Evolutionary conservation across 1,140 invertebrate species (phyloP).

Genomic region (Aphaenogaster ashmeadi): DNA sequence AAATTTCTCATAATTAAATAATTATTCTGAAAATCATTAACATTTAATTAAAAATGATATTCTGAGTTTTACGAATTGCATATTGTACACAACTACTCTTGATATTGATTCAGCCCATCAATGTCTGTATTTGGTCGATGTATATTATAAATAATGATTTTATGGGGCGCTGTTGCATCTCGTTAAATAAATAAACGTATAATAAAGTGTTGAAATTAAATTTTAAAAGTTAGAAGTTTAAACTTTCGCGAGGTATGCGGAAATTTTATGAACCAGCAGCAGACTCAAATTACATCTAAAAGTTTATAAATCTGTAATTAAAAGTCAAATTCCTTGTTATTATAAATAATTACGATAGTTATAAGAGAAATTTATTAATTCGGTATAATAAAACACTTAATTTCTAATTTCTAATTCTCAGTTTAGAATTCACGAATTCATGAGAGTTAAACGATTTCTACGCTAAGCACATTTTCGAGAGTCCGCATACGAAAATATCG

Average conservation of each 20-base stretch:
- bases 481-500: background rate
- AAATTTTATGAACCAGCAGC: background rate
- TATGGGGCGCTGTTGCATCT: background rate
- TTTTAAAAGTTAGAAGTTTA: background rate
- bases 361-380: conserved; percentile 35
- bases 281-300: conserved; percentile 7
- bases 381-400: background rate
- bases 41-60: background rate
- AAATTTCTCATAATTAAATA: conserved; percentile 18
- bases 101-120: conserved; percentile 7
- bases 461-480: background rate
- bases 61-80: background rate
- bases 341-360: background rate
- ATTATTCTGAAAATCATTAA: conserved; percentile 11
- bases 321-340: background rate
- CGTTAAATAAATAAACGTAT: background rate
- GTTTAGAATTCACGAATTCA: background rate
- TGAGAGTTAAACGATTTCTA: background rate
- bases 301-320: background rate
- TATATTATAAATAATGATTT: conserved; percentile 20
- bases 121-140: background rate
- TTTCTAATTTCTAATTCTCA: background rate
- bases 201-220: background rate
- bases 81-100: background rate
- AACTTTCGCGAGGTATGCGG: background rate